These are phyloP conservation scores for Zoroaster sp. DNA, from an alignment of 53 echinoderm and acorn worm genomes.

Conservation along the genomic window DNA sequence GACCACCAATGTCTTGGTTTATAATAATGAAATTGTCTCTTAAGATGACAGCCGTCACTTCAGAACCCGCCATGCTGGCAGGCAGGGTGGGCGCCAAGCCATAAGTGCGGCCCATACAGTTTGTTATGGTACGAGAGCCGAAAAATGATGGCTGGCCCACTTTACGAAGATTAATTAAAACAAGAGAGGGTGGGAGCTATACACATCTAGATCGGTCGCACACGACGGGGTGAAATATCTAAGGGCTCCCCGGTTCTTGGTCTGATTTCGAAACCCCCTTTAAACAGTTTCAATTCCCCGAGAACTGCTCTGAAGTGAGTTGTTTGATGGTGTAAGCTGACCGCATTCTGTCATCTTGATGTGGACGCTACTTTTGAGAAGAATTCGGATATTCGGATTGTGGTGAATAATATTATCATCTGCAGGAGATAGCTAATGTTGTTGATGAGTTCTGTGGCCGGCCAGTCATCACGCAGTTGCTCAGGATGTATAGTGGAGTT, in stretches of 20 bases:
- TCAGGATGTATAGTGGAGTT: background rate
- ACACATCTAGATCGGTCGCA: background rate
- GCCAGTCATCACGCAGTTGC: background rate
- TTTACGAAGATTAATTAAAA: constrained; percentile 55
- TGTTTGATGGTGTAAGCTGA: background rate
- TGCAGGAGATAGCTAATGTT: constrained; percentile 15
- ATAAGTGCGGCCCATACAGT: constrained; percentile 20
- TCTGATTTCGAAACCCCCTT: background rate
- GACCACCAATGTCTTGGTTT: constrained; percentile 21
- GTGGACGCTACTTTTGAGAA: background rate
- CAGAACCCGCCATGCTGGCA: constrained; percentile 12
- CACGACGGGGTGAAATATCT: background rate
- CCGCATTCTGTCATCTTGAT: constrained; percentile 36
- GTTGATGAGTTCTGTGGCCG: constrained; percentile 33
- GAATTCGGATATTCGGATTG: background rate
- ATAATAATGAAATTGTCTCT: background rate
- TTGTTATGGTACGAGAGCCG: constrained; percentile 30
- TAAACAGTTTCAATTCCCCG: background rate
- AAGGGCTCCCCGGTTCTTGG: background rate
- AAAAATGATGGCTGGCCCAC: constrained; percentile 7
- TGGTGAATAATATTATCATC: background rate
- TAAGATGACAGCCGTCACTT: constrained; percentile 28
- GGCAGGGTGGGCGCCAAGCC: constrained; percentile 12
- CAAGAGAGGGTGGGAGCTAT: background rate
- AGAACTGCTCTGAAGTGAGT: background rate